Percentiles rank a stretch among this genome's conserved stretches.
These are phyloP conservation scores for Nephrocerus scutellatus DNA, from an alignment of 2,888 invertebrate genomes.

Conservation along the genomic window DNA sequence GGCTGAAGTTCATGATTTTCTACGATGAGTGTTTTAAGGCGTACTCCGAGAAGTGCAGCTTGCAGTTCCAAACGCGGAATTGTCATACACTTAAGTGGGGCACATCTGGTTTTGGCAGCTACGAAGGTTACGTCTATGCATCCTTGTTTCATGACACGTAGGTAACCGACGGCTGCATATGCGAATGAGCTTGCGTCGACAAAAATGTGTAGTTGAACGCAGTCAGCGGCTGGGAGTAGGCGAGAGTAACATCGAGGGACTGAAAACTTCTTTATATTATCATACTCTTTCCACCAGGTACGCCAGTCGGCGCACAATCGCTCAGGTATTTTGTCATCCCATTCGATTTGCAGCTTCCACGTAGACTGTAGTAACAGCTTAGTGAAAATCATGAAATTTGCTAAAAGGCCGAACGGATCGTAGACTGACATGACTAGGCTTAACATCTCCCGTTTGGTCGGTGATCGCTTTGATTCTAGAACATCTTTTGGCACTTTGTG, in stretches of 20 bases:
- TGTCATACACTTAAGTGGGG: conserved; percentile 14
- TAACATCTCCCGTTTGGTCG: conserved; percentile 26
- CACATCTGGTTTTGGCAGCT: conserved; percentile 14
- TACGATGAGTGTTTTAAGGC: conserved; percentile 6
- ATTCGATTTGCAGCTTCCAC: conserved; percentile 14
- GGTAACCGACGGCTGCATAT: conserved; percentile 16
- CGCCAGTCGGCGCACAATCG: conserved; percentile 9
- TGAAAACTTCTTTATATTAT: conserved; percentile 6
- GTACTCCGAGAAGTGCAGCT: conserved; percentile 18
- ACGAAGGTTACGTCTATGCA: conserved; percentile 18
- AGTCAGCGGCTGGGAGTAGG: conserved; percentile 7
- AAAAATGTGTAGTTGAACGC: conserved; percentile 17
- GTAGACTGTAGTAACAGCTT: conserved; percentile 15
- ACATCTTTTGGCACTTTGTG: conserved; percentile 16
- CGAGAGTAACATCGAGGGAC: conserved; percentile 15
- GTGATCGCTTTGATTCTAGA: conserved; percentile 13
- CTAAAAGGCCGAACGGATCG: conserved; percentile 28
- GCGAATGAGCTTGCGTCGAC: conserved; percentile 20
- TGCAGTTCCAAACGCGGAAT: conserved; percentile 18
- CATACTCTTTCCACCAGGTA: conserved; percentile 13
- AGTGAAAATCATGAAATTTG: conserved; percentile 20
- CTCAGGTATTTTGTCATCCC: conserved; percentile 18
- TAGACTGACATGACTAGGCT: conserved; percentile 27
- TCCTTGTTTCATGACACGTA: conserved; percentile 11
- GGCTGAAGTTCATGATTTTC: conserved; percentile 10